Conservation (phyloP, 2,797 vertebrate species). For the Hypotaenidia okinawae region DNA sequence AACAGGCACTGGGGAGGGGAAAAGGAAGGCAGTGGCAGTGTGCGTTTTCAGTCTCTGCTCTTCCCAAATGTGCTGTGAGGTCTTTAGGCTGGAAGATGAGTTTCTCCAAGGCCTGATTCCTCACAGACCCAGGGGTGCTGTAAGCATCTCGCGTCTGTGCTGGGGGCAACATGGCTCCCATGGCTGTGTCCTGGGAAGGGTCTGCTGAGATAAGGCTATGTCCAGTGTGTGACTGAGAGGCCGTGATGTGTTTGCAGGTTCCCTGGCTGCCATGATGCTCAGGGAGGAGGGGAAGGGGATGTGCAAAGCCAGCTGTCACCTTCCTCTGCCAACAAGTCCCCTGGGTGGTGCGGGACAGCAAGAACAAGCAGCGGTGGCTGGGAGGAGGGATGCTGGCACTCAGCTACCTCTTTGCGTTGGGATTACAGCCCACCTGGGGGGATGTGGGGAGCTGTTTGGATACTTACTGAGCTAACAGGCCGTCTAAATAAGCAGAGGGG, state of each 20-base stretch:
- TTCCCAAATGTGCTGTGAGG: background rate
- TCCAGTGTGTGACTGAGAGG: background rate
- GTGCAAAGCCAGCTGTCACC: accelerated
- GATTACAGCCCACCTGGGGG: background rate
- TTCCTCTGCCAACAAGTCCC: background rate
- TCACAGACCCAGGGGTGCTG: background rate
- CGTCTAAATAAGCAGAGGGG: background rate
- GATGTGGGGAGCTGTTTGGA: background rate
- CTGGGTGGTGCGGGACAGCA: accelerated
- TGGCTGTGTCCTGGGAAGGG: accelerated
- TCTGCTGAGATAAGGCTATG: accelerated
- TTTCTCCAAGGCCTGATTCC: accelerated
- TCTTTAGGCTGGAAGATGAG: background rate
- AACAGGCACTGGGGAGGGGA: background rate
- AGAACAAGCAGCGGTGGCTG: background rate
- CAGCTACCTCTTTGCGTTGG: no score
- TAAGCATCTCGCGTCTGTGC: background rate
- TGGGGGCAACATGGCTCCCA: accelerated
- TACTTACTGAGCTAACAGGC: background rate
- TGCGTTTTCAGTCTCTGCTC: background rate
- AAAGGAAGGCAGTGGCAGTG: background rate
- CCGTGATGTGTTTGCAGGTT: accelerated
- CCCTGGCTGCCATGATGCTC: background rate
- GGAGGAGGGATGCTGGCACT: background rate
- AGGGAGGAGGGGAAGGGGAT: background rate